These are phyloP conservation scores for Dallia pectoralis DNA, from an alignment of 2,797 vertebrate genomes.

Conservation along the genomic window DNA sequence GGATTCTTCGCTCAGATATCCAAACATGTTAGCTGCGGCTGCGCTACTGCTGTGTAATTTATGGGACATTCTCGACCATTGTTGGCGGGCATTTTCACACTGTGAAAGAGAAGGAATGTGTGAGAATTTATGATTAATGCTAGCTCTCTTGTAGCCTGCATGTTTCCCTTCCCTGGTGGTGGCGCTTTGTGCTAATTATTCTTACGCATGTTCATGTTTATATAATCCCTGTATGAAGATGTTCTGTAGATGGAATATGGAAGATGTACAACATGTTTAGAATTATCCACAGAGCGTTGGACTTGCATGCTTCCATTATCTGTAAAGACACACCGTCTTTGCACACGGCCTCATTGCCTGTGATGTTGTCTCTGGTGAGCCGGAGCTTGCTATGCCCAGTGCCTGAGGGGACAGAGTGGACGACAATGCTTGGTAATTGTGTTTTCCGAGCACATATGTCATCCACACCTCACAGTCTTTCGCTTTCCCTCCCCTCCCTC, in stretches of 20 bases:
- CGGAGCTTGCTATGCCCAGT: slow-evolving; percentile 38
- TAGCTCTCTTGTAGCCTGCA: slow-evolving; percentile 10
- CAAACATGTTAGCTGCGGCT: neutral
- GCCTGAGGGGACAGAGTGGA: slow-evolving; percentile 24
- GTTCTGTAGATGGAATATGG: neutral
- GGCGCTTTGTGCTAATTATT: slow-evolving; percentile 33
- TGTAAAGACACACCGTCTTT: slow-evolving; percentile 6
- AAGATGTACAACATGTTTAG: neutral
- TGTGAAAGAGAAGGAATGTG: slow-evolving; percentile 8
- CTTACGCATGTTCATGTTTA: slow-evolving; percentile 26
- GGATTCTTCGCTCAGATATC: too few relatives aligned
- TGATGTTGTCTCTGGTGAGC: slow-evolving; percentile 25
- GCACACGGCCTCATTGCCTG: neutral
- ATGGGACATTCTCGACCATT: slow-evolving; percentile 1
- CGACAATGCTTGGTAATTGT: slow-evolving; percentile 58
- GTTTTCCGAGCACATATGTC: slow-evolving; percentile 64
- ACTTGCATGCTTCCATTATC: slow-evolving; percentile 19
- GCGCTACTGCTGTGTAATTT: neutral
- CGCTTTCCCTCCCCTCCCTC: slow-evolving; percentile 22
- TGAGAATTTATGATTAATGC: slow-evolving; percentile 33
- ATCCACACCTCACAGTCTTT: slow-evolving; percentile 53
- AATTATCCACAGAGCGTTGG: neutral
- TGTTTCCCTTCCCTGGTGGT: neutral
- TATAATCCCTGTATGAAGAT: slow-evolving; percentile 40
- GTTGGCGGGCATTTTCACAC: slow-evolving; percentile 14